Percentiles rank a stretch among this genome's conserved stretches.
Evolutionary conservation across 1,140 invertebrate genomes (phyloP).

Genomic region (Penaeus chinensis): DNA sequence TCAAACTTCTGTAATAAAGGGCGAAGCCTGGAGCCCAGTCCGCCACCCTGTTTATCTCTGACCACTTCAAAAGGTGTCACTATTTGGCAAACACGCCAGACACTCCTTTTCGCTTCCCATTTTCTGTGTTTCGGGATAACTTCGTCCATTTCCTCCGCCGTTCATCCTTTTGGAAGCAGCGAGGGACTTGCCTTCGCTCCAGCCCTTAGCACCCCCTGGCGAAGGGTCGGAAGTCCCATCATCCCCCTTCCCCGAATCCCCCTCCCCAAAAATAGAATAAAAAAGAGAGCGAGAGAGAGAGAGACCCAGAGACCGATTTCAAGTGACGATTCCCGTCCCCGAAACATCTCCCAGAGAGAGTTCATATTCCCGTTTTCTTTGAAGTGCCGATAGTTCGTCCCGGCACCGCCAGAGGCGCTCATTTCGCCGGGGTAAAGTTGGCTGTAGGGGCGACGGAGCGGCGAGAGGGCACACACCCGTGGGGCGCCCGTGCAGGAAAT

Average conservation of each 20-base stretch:
- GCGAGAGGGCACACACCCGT: slow-evolving; percentile 32
- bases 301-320: neutral
- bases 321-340: neutral
- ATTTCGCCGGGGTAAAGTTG: slow-evolving; percentile 55
- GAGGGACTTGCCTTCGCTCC: neutral
- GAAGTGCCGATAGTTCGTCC: slow-evolving; percentile 51
- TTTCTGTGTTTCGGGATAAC: slow-evolving; percentile 42
- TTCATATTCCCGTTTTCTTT: slow-evolving; percentile 54
- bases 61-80: slow-evolving; percentile 56
- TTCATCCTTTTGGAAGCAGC: neutral
- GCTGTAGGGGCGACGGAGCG: slow-evolving; percentile 48
- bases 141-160: slow-evolving; percentile 1
- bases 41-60: slow-evolving; percentile 48
- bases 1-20: slow-evolving; percentile 55
- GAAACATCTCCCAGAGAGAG: neutral
- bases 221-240: slow-evolving; percentile 8
- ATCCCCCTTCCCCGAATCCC: neutral
- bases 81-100: slow-evolving; percentile 53
- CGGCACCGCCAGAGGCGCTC: slow-evolving; percentile 42
- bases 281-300: too few species aligned
- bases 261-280: neutral
- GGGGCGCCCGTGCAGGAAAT: slow-evolving; percentile 40
- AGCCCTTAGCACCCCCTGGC: neutral
- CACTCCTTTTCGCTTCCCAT: slow-evolving; percentile 43
- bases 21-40: slow-evolving; percentile 5